Percentiles rank a stretch among this genome's conserved stretches.
Evolutionary conservation across 2,888 invertebrate species (phyloP).

Genomic region (Himalopsyche anomala): DNA sequence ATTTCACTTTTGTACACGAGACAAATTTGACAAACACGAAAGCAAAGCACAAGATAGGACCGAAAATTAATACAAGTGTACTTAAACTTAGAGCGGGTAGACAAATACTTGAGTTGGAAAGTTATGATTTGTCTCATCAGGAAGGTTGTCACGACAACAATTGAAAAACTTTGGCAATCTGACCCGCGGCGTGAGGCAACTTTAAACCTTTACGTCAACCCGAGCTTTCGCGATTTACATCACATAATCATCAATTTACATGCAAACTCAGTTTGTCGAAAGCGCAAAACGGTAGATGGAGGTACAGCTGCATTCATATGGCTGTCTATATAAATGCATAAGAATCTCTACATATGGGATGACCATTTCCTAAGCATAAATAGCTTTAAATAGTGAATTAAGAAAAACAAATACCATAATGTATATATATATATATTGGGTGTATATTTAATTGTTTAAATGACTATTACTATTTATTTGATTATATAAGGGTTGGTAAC

Average conservation of each 20-base stretch:
- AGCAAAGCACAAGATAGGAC: not conserved
- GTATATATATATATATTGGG: too few relatives aligned
- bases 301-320: conserved; percentile 35
- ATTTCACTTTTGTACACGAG: not conserved
- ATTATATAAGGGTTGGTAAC: too few relatives aligned
- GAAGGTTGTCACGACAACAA: conserved; percentile 55
- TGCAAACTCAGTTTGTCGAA: conserved; percentile 77
- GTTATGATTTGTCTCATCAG: conserved; percentile 53
- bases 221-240: conserved; percentile 66
- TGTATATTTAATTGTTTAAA: too few relatives aligned
- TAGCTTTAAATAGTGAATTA: too few relatives aligned
- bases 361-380: not conserved
- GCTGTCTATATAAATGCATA: not conserved
- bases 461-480: too few relatives aligned
- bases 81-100: not conserved
- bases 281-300: conserved; percentile 70
- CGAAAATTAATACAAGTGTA: conserved; percentile 34
- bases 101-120: conserved; percentile 36
- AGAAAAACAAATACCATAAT: too few relatives aligned
- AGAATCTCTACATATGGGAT: not conserved
- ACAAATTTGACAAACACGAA: conserved; percentile 2
- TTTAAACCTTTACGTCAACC: conserved; percentile 41
- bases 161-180: conserved; percentile 65
- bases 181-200: conserved; percentile 50
- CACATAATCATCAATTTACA: conserved; percentile 77